Base-by-base conservation (phyloP, 2,888 invertebrate species). In the Cephus runcator region DNA sequence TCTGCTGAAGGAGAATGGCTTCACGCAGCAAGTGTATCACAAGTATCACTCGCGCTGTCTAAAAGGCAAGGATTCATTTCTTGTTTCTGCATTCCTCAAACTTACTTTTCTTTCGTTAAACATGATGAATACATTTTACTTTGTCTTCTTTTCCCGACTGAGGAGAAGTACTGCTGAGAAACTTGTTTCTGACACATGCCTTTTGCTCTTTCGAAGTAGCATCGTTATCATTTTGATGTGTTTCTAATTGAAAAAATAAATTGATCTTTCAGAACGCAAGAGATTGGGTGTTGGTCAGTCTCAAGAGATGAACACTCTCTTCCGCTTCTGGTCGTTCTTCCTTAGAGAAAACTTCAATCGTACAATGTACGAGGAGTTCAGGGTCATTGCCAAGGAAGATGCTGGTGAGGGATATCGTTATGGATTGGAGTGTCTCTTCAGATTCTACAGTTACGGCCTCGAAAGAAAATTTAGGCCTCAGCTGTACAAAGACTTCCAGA, bases 311-410 rank as follows among this genome's bases (percentile, higher is more conserved):
- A 99, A 99, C 92, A 99, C 99, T 0, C 93, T 99, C 76, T 99
- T 98, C 94, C 94, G 99, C 81, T 99, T 99, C 93, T 99, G 99
- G 99, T 99, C 99, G 40, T 99, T 99, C 94, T 99, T 99, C 94
- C 93, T 99, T 83, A 93, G 99, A 81, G 99, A 99, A 91, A 98
- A 99, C 91, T 99, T 98, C 93, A 99, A 99, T 92, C 95, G 97
- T 86, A 98, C 95, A 84, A 99, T 99, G 99, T 99, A 99, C 92
- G 96, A 96, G 86, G 99, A 99, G 92, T 99, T 99, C 92, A 95
- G 96, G 88, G 93, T 94, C 34, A 92, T 98, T 81, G 98, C 99
- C n/a, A 93, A 96, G 82, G 99, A 99, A 91, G 99, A 99, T 93
- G 97, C 98, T 0, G 93, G 93, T 76, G 95, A 94, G 83, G 98